Evolutionary conservation across 2,113 vertebrate genomes (phyloP), one percentile per base, ranked within the genome.

Genomic region (Lota lota): DNA sequence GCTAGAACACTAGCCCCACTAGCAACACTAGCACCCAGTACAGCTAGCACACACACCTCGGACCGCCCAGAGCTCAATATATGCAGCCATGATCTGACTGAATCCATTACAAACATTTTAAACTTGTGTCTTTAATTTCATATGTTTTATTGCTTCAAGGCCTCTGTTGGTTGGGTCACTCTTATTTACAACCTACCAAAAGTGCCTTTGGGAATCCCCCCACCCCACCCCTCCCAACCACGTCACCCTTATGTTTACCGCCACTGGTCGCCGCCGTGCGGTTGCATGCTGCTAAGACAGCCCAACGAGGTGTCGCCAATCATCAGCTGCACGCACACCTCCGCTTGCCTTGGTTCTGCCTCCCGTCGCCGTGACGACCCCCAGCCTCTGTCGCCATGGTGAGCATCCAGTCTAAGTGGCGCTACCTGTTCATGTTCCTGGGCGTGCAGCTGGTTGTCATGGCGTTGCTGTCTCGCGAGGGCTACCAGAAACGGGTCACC

Each of bases 381-480:
- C 0, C 22, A 15, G 33, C 33, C 1, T 20, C 64, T 0, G 1
- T 63, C 84, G 8, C 68, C 86, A 88, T 89, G 85, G 8, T 78
- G 61, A 74, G 72, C 2, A 70, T 93, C 19, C 89, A 90, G 76
- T 89, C 93, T 69, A 93, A 90, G 79, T 92, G 87, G 87, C 91
- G 90, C 24, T 89, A 91, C 78, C 71, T 93, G 67, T 80, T 93
- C 66, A 83, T 94, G 82, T 85, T 94, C 73, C 79, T 93, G 72
- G 91, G 91, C 24, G 88, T 92, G 47, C 92, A 95, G 84, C 79
- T 95, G 73, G 90, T 93, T 15, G 85, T 94, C 56, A 89, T 94
- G 90, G 90, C 89, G 0, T 70, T 95, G 63, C 88, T 94, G 53
- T 93, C 92, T 70, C 81, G 85, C 2, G 93, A 93, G 56, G 88